Conservation (phyloP, 2,888 invertebrate genomes). For the Strigamia crassipes region DNA sequence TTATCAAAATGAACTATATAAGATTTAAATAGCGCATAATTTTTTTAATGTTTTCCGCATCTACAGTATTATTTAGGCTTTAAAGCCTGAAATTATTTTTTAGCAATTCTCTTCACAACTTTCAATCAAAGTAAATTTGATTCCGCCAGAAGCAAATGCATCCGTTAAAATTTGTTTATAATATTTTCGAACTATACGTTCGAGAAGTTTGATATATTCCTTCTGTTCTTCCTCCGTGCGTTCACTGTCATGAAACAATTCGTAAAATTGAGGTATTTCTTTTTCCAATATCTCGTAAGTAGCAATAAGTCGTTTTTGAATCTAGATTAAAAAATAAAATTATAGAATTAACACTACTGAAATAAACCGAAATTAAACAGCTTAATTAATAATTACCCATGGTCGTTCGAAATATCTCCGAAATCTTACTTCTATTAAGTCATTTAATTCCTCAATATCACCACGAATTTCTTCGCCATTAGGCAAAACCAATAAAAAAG, state of each 20-base stretch:
- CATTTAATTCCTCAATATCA: not conserved
- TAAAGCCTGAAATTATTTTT: not conserved
- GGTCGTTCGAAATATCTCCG: not conserved
- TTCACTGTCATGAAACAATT: not conserved
- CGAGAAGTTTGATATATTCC: no score
- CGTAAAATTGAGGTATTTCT: not conserved
- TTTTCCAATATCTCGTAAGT: not conserved
- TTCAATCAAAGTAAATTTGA: not conserved
- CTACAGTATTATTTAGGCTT: not conserved
- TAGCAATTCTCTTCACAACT: not conserved
- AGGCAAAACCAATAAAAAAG: not conserved
- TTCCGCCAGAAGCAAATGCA: not conserved
- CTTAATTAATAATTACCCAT: not conserved
- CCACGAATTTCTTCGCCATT: not conserved
- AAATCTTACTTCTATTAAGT: not conserved
- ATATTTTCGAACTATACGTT: no score
- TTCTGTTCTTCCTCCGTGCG: not conserved
- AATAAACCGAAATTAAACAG: not conserved
- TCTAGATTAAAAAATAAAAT: not conserved
- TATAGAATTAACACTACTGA: not conserved
- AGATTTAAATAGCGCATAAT: no score
- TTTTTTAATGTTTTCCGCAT: not conserved
- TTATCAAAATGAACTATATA: no score
- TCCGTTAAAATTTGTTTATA: not conserved
- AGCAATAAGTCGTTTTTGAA: not conserved